Evolutionary conservation across 2,888 invertebrate species (phyloP), one percentile per base, ranked within the genome.

Genomic region (Patella caerulea): DNA sequence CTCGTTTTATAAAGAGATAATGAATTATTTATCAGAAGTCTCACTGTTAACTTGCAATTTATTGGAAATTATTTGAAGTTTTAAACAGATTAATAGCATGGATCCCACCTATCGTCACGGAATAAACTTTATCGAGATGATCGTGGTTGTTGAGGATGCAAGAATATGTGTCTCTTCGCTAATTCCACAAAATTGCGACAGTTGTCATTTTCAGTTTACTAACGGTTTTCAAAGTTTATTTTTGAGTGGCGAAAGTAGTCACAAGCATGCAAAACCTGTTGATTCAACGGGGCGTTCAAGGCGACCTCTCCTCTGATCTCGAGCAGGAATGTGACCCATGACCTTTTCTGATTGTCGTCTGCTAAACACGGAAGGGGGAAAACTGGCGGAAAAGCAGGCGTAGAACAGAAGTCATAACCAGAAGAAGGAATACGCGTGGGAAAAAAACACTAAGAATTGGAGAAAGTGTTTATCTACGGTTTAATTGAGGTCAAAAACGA

Each of bases 311-410:
- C 65, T 65, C 65, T 65, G 65, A 65, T 65, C 65, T 65, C 24
- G 65, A 65, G 65, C 24, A 65, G 65, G 65, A 65, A 65, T 65
- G 65, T 65, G 65, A 65, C 65, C 65, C 65, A 24, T 65, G 65
- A 65, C 65, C 65, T 65, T 65, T 65, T 24, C 11, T 24, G 11
- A 65, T 65, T 65, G 65, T 65, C 65, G 65, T 65, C 65, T 65
- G 65, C 65, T 65, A 9, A 12, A 65, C 65, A 65, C 65, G 65
- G 65, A 65, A 65, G 65, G 24, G 65, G 65, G 45, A 24, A 24
- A 65, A 65, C 19, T 65, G 24, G 65, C 65, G 24, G 12, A 24
- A 14, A 65, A 65, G 19, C 65, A 65, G 65, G 19, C 65, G 65
- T 24, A 24, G 65, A 19, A 24, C 65, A 65, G 65, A 65, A 65